Evolutionary conservation across 2,797 vertebrate species (phyloP), one percentile per base, ranked within the genome.

Genomic region (Girardinus metallicus): DNA sequence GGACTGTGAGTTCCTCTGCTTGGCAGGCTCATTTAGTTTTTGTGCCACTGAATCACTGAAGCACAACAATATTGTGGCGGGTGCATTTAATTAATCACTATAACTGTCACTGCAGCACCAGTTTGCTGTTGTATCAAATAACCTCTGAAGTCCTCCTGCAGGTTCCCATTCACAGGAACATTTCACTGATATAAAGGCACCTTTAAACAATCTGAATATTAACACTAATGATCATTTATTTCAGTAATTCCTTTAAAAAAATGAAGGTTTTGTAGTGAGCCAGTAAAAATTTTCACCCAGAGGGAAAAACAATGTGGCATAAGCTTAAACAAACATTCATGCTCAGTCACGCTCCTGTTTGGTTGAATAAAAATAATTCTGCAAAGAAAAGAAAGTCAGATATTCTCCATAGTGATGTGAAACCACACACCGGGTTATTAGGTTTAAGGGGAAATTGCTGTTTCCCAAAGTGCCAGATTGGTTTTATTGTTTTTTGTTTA

Each of bases 71-170:
- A 13, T 43, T 68, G 36, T 43, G 62, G 60, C 16, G 16, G 31
- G 36, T 68, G 39, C 39, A 43, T 70, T 70, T 70, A 70, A 70
- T 70, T 66, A 43, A 70, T 70, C 66, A 70, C 66, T 43, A 3
- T 8, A 23, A 4, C 10, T 70, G 66, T 70, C 39, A n/a, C 39
- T n/a, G 66, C 66, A 43, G 66, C 23, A n/a, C 66, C 66, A 70
- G 66, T 41, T 15, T 43, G 5, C 23, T 43, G 36, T 5, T 70
- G 36, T 12, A 5, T 43, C 4, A 12, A 41, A 68, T 11, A 26
- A 41, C 18, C 64, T 68, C 7, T 2, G 41, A 68, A 9, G 41
- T 41, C 21, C 26, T 11, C 7, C 2, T 43, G 11, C 1, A n/a
- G 0, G 1, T 43, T 13, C 3, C 15, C 34, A 23, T 66, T 21